phyloP scores from a whole-genome alignment of 1,140 invertebrate genomes.

The Thrips palmi region DNA sequence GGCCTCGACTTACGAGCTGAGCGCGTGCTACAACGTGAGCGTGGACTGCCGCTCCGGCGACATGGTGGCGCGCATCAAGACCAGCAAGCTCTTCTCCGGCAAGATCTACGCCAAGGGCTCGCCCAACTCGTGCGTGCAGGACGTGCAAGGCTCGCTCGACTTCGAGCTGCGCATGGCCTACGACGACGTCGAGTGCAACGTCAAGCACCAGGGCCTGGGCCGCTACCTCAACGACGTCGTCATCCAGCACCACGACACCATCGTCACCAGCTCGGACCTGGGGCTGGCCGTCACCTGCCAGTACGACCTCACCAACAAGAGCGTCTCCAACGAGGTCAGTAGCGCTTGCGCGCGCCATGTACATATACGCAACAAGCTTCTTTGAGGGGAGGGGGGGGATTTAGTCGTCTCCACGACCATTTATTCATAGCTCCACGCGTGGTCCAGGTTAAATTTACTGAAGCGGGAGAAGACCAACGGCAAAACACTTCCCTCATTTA shows the following conservation, averaged over 20 bases:
- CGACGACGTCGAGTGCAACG: conserved; percentile 78
- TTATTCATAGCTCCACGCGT: too few species aligned
- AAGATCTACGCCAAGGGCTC: conserved; percentile 87
- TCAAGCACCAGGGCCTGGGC: conserved; percentile 63
- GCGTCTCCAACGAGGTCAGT: conserved; percentile 79
- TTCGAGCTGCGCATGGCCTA: conserved; percentile 82
- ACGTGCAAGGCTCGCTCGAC: conserved; percentile 64
- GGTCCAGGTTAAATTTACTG: too few species aligned
- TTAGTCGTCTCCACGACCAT: too few species aligned
- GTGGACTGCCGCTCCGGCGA: conserved; percentile 80
- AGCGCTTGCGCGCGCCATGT: too few species aligned
- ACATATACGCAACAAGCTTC: too few species aligned
- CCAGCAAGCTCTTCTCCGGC: conserved; percentile 80
- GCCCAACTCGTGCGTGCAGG: conserved; percentile 76
- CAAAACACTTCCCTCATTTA: too few species aligned
- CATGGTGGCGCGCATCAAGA: conserved; percentile 82
- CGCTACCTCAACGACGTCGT: conserved; percentile 77
- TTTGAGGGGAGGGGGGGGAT: too few species aligned
- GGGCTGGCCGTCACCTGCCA: conserved; percentile 82
- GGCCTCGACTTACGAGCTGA: conserved; percentile 77
- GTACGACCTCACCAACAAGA: conserved; percentile 84
- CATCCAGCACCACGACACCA: conserved; percentile 87
- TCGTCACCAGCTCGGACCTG: conserved; percentile 83
- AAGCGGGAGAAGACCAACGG: too few species aligned
- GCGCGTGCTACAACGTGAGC: conserved; percentile 86